Percentiles rank a stretch among this genome's conserved stretches.
These are phyloP conservation scores for Chelon auratus DNA, from an alignment of 2,797 vertebrate species.

Conservation along the genomic window DNA sequence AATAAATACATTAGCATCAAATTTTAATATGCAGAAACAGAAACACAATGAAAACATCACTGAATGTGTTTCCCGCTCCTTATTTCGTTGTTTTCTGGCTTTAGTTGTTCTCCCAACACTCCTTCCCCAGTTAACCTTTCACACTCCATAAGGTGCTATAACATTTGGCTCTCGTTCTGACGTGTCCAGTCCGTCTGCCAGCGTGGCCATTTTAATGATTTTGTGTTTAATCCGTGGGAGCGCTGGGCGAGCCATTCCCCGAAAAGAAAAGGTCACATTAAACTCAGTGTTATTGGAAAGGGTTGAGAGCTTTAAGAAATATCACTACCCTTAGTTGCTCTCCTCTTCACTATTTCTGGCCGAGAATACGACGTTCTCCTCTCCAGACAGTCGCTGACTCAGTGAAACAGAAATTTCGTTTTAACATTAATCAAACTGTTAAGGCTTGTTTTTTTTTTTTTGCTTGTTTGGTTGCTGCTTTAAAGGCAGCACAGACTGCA, in stretches of 20 bases:
- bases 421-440: constrained; percentile 37
- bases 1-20: not conserved
- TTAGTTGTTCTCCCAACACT: constrained; percentile 14
- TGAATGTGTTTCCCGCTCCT: constrained; percentile 20
- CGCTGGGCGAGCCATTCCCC: constrained; percentile 64
- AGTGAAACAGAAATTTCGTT: constrained; percentile 24
- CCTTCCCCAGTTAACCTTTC: constrained; percentile 78
- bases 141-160: constrained; percentile 76
- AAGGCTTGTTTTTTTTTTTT: not conserved
- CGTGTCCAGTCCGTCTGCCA: constrained; percentile 61
- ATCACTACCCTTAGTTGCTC: constrained; percentile 60
- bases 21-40: constrained; percentile 4
- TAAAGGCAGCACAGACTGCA: constrained; percentile 5
- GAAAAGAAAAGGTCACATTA: constrained; percentile 80
- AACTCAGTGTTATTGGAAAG: constrained; percentile 78
- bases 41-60: not conserved
- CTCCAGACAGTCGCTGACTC: constrained; percentile 22
- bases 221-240: constrained; percentile 73
- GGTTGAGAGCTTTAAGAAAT: constrained; percentile 79
- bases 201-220: constrained; percentile 79
- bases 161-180: constrained; percentile 73
- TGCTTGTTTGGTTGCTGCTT: constrained; percentile 4
- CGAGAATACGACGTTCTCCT: constrained; percentile 34
- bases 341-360: constrained; percentile 42
- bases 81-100: constrained; percentile 34